Percentiles rank a stretch among this genome's conserved stretches.
Conservation (phyloP, 2,113 vertebrate genomes). For the Pomatorhinus ruficollis region DNA sequence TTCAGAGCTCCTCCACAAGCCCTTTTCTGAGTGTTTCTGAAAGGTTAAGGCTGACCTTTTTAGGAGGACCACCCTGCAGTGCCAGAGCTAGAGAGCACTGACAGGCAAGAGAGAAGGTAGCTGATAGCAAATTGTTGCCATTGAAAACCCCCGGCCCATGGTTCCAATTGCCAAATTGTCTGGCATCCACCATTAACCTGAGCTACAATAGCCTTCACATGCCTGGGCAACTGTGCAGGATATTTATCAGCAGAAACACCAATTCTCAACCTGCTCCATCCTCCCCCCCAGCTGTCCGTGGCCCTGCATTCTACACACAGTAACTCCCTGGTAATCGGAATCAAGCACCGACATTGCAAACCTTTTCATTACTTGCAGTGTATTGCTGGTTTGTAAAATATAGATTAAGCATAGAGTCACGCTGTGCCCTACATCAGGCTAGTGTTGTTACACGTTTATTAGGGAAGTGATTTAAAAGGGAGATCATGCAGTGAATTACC, state of each 20-base stretch:
- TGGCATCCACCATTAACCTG: background rate
- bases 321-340: background rate
- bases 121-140: background rate
- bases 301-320: background rate
- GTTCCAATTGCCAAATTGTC: background rate
- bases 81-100: background rate
- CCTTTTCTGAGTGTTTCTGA: background rate
- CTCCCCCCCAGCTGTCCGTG: background rate
- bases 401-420: conserved; percentile 15
- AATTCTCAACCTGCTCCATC: background rate
- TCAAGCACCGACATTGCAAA: background rate
- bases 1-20: background rate
- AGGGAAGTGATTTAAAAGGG: conserved; percentile 60
- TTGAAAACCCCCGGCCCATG: background rate
- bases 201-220: background rate
- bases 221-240: background rate
- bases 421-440: conserved; percentile 41
- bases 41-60: background rate
- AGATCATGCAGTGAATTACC: conserved; percentile 25
- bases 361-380: conserved; percentile 15
- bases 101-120: background rate
- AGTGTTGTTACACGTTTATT: conserved; percentile 53
- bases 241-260: background rate
- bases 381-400: conserved; percentile 41
- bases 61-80: background rate